Conservation (phyloP, 2,888 invertebrate genomes). For the Liodrosophila aerea region DNA sequence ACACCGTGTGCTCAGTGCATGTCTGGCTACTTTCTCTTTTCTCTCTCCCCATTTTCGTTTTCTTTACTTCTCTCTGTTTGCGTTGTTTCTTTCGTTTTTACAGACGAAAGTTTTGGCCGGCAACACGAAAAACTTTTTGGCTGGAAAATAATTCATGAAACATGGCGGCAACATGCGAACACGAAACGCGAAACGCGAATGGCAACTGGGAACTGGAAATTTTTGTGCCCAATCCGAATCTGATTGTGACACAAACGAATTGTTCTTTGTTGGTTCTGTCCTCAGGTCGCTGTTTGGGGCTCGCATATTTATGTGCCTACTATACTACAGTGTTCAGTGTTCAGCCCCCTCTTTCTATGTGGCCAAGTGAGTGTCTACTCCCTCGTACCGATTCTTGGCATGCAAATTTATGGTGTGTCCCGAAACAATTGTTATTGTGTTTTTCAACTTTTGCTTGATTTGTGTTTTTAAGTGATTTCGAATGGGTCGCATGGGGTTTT, state of each 20-base stretch:
- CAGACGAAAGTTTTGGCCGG: constrained; percentile 55
- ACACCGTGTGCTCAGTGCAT: constrained; percentile 41
- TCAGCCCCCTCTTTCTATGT: constrained; percentile 20
- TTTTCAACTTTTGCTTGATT: constrained; percentile 76
- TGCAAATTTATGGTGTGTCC: constrained; percentile 79
- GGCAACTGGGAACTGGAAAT: constrained; percentile 55
- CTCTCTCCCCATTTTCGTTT: constrained; percentile 8
- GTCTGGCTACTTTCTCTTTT: constrained; percentile 42
- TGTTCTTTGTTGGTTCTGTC: constrained; percentile 57
- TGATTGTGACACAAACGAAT: constrained; percentile 81
- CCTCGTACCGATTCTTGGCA: constrained; percentile 53
- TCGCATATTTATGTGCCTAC: constrained; percentile 74
- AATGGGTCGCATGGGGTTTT: constrained; percentile 68
- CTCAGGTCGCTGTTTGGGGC: constrained; percentile 31
- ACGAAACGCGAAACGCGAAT: constrained; percentile 57
- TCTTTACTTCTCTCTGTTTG: constrained; percentile 10
- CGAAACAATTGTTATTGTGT: constrained; percentile 79
- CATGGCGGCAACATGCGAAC: constrained; percentile 74
- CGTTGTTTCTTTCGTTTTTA: constrained; percentile 10
- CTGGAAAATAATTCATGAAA: constrained; percentile 79
- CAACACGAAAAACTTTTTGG: constrained; percentile 58
- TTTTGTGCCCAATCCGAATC: constrained; percentile 78
- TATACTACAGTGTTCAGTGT: constrained; percentile 40
- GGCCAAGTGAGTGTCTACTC: constrained; percentile 9
- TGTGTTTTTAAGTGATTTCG: constrained; percentile 77